Conservation (phyloP, 2,797 vertebrate species). For the Eupleurogrammus muticus region DNA sequence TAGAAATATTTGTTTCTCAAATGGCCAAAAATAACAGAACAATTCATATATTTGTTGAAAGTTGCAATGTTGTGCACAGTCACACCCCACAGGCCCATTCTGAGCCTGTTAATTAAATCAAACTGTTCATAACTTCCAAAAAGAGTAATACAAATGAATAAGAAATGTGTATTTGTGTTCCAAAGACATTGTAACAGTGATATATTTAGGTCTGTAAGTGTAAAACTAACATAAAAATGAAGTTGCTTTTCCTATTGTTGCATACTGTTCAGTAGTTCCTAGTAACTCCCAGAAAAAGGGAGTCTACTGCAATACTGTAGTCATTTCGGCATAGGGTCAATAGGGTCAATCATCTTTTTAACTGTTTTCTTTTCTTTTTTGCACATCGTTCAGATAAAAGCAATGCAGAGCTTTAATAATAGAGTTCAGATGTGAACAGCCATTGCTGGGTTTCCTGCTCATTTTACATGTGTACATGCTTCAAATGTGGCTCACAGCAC, state of each 20-base stretch:
- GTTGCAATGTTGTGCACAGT: too few species aligned
- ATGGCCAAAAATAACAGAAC: too few species aligned
- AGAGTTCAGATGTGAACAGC: not conserved
- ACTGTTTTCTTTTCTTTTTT: not conserved
- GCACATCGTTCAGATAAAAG: not conserved
- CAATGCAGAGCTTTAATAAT: not conserved
- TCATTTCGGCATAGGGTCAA: not conserved
- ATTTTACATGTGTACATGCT: not conserved
- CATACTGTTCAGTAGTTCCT: not conserved
- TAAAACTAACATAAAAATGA: not conserved
- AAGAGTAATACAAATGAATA: not conserved
- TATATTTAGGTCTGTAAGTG: not conserved
- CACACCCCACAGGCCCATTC: too few species aligned
- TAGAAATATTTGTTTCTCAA: too few species aligned
- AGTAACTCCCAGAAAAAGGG: not conserved
- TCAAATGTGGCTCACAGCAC: slow-evolving; percentile 4
- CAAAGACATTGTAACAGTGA: not conserved
- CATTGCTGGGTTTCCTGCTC: slow-evolving; percentile 7
- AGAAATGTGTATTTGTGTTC: not conserved
- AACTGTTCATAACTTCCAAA: too few species aligned
- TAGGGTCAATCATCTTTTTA: not conserved
- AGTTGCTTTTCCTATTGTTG: not conserved
- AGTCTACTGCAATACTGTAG: not conserved
- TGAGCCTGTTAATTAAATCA: too few species aligned
- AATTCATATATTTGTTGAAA: too few species aligned